phyloP scores from a whole-genome alignment of 2,888 invertebrate genomes.

The Drosophila incognita region DNA sequence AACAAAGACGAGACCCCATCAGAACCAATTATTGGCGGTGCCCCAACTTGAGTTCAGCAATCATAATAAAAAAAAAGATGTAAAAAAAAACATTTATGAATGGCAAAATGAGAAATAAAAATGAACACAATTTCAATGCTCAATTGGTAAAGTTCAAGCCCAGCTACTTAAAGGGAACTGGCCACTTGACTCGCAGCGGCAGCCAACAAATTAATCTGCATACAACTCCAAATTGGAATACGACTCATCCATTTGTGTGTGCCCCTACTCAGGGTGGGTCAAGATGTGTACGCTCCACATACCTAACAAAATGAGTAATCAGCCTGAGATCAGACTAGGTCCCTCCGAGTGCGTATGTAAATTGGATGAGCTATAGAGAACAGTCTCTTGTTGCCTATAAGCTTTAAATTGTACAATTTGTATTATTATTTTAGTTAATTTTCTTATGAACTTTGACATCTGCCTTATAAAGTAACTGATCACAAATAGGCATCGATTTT shows the following conservation, averaged over 20 bases:
- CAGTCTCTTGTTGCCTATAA: not conserved
- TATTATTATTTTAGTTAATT: not conserved
- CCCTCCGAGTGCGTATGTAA: constrained; percentile 8
- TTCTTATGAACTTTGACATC: not conserved
- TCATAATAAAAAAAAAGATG: constrained; percentile 10
- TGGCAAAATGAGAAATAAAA: constrained; percentile 11
- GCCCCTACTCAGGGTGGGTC: constrained; percentile 29
- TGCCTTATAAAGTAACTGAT: not conserved
- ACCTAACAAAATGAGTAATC: constrained; percentile 25
- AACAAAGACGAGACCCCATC: constrained; percentile 47
- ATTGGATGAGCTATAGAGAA: constrained; percentile 11
- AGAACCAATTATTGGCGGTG: constrained; percentile 55
- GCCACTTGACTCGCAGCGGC: constrained; percentile 69
- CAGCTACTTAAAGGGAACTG: constrained; percentile 56
- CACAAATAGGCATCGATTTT: not conserved
- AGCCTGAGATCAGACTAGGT: constrained; percentile 36
- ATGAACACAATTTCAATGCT: constrained; percentile 66
- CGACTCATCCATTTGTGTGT: constrained; percentile 3
- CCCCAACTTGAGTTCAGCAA: constrained; percentile 37
- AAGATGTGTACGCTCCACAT: constrained; percentile 15
- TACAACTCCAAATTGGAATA: constrained; percentile 48
- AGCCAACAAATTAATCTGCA: constrained; percentile 60
- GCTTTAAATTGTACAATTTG: not conserved
- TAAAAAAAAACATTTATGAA: constrained; percentile 19
- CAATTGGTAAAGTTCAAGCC: constrained; percentile 73